Evolutionary conservation across 2,113 vertebrate genomes (phyloP).

Genomic region (Clupea harengus): DNA sequence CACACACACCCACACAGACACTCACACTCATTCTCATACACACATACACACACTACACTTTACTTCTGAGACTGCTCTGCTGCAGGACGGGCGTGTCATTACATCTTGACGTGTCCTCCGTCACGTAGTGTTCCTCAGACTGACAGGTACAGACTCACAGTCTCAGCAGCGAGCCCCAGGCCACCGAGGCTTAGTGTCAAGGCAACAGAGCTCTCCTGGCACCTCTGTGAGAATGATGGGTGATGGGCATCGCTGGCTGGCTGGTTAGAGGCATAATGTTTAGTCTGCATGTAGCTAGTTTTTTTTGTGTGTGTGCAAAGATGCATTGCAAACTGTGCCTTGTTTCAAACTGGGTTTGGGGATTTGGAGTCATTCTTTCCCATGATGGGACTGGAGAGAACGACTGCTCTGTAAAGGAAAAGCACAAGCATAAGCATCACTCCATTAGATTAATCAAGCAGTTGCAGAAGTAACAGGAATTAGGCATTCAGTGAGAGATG

Average conservation of each 20-base stretch:
- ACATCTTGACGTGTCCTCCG: conserved; percentile 10
- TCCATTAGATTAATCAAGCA: not conserved
- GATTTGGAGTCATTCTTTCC: not conserved
- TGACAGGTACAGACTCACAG: conserved; percentile 21
- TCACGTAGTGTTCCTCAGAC: not conserved
- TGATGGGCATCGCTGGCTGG: not conserved
- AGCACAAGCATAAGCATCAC: not conserved
- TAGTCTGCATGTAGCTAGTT: not conserved
- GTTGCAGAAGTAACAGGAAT: not conserved
- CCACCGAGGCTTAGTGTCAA: not conserved
- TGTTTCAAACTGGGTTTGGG: not conserved
- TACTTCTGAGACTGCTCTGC: conserved; percentile 14
- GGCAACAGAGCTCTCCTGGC: not conserved
- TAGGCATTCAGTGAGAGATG: not conserved
- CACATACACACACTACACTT: not conserved
- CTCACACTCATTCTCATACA: not conserved
- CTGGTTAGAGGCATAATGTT: not conserved
- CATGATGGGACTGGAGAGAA: not conserved
- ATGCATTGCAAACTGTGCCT: not conserved
- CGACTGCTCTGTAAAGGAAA: not conserved
- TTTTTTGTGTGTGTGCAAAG: not conserved
- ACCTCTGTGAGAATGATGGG: not conserved
- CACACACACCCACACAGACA: not conserved
- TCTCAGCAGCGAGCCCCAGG: not conserved
- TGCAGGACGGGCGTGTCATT: conserved; percentile 33